Conservation (phyloP, 2,797 vertebrate species). For the Hafferia zeledoni region DNA sequence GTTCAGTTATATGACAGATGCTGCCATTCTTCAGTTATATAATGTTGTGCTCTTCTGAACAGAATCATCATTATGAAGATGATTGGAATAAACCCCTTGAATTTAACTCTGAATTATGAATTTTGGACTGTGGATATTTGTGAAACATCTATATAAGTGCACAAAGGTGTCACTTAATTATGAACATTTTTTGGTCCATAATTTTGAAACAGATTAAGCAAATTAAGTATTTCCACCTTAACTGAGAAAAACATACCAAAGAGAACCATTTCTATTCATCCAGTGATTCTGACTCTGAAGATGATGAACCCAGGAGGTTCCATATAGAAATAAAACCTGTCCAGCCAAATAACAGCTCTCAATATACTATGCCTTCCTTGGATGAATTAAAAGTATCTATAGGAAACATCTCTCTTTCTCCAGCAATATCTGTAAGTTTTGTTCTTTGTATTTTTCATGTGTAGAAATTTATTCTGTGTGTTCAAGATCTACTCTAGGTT, state of each 20-base stretch:
- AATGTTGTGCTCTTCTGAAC: neutral
- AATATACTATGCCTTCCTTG: slow-evolving; percentile 87
- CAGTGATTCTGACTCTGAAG: slow-evolving; percentile 94
- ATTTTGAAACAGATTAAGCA: neutral
- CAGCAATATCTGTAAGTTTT: slow-evolving; percentile 86
- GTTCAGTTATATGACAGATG: neutral
- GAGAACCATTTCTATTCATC: slow-evolving; percentile 95
- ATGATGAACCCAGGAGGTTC: slow-evolving; percentile 92
- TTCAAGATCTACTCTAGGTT: neutral
- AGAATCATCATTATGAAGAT: neutral
- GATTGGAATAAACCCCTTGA: neutral
- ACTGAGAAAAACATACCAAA: slow-evolving; percentile 91
- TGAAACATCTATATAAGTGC: neutral
- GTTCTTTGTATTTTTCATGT: neutral
- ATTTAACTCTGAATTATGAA: neutral
- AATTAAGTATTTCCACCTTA: slow-evolving; percentile 67
- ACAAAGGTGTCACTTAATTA: neutral
- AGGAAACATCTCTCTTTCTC: slow-evolving; percentile 92
- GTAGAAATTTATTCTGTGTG: neutral
- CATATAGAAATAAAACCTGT: slow-evolving; percentile 95
- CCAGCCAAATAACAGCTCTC: slow-evolving; percentile 87
- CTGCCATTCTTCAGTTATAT: neutral
- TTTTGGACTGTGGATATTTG: neutral
- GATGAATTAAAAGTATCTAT: slow-evolving; percentile 96
- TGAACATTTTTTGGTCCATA: neutral